Evolutionary conservation across 1,140 invertebrate genomes (phyloP).

Genomic region (Caerostris darwini): DNA sequence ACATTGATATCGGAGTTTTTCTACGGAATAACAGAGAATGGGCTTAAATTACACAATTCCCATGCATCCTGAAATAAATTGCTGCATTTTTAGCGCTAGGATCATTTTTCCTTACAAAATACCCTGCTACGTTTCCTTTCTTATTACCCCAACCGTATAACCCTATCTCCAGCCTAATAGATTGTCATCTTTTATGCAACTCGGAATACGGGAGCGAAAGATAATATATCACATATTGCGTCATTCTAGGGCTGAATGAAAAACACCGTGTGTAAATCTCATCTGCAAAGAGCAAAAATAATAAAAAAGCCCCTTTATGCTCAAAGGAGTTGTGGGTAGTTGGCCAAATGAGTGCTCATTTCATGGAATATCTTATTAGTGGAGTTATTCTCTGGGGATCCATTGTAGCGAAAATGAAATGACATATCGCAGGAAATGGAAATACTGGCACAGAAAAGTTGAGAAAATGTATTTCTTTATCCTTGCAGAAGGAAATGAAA

Average conservation of each 20-base stretch:
- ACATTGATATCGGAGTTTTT: neutral
- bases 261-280: neutral
- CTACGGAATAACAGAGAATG: neutral
- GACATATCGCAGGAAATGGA: neutral
- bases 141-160: neutral
- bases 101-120: neutral
- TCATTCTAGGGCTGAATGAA: neutral
- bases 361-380: neutral
- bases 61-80: neutral
- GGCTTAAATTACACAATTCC: neutral
- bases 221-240: neutral
- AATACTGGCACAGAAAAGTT: neutral
- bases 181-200: neutral
- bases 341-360: neutral
- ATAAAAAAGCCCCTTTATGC: neutral
- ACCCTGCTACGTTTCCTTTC: neutral
- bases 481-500: neutral
- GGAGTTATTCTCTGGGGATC: neutral
- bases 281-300: neutral
- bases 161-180: neutral
- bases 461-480: neutral
- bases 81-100: neutral
- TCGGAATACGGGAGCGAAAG: neutral
- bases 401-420: neutral
- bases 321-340: neutral